These are phyloP conservation scores for Mesochorus sp. DNA, from an alignment of 2,888 invertebrate species.

Conservation along the genomic window DNA sequence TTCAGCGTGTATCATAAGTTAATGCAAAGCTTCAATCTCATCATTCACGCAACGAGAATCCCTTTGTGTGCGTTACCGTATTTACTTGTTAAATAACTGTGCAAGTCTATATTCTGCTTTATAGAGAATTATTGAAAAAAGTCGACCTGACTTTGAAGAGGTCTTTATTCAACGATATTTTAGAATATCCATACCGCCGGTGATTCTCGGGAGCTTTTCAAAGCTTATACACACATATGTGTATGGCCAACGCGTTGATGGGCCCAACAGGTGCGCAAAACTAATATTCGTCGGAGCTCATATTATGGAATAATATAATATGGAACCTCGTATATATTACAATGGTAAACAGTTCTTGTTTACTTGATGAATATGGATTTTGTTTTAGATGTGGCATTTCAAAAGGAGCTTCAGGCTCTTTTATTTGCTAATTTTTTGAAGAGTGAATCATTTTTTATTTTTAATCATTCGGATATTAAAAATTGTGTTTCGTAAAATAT, in stretches of 20 bases:
- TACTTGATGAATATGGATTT: too few relatives aligned
- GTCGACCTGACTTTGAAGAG: neutral
- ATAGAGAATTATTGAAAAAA: neutral
- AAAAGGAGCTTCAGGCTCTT: too few relatives aligned
- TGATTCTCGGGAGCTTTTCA: conserved; percentile 9
- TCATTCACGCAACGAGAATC: neutral
- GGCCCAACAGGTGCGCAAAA: conserved; percentile 27
- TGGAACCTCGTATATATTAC: neutral
- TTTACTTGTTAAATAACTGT: neutral
- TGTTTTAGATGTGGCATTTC: too few relatives aligned
- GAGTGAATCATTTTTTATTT: too few relatives aligned
- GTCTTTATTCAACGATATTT: neutral
- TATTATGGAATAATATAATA: neutral
- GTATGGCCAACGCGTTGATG: neutral
- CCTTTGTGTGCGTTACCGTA: neutral
- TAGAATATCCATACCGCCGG: neutral
- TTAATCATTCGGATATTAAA: too few relatives aligned
- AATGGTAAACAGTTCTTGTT: too few relatives aligned
- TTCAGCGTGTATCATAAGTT: neutral
- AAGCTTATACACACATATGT: neutral
- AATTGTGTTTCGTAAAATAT: too few relatives aligned
- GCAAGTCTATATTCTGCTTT: neutral
- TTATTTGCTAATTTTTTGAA: too few relatives aligned
- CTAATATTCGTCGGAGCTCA: neutral
- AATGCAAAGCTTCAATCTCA: neutral